A percentile compares a stretch with the other conserved stretches of the same genome.
phyloP scores from a whole-genome alignment of 2,113 vertebrate species.

The Murina feae region DNA sequence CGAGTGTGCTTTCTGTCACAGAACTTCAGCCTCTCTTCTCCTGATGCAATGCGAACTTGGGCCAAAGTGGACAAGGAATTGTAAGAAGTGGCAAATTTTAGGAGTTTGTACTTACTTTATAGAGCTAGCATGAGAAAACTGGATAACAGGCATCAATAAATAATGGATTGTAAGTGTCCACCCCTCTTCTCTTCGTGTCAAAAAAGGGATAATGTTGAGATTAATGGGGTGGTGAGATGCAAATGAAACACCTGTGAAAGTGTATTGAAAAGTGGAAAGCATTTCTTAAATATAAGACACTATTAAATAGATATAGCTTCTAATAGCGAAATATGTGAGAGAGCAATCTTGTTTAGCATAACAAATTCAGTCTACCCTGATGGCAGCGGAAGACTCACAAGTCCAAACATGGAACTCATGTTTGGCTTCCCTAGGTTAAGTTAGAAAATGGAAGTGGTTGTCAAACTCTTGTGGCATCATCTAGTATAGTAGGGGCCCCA shows the following conservation, averaged over 20 bases:
- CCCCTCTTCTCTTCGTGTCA: background rate
- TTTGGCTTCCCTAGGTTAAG: background rate
- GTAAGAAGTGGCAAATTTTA: background rate
- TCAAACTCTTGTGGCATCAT: background rate
- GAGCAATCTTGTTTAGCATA: background rate
- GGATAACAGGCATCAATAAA: background rate
- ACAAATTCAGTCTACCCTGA: background rate
- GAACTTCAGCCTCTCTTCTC: background rate
- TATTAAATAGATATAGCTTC: background rate
- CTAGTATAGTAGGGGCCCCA: background rate
- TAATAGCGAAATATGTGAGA: background rate
- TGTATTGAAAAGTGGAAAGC: conserved; percentile 20
- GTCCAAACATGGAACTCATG: background rate
- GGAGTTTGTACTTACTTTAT: background rate
- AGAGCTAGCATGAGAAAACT: background rate
- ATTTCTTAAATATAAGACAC: background rate
- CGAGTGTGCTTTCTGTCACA: background rate
- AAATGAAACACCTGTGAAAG: background rate
- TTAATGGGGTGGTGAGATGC: background rate
- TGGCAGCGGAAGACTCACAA: background rate
- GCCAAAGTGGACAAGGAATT: background rate
- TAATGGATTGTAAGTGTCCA: background rate
- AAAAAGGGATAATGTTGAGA: background rate
- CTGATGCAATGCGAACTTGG: background rate
- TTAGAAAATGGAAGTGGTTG: background rate